Percentiles rank a stretch among this genome's conserved stretches.
Conservation (phyloP, 2,113 vertebrate species). For the Uria aalge region DNA sequence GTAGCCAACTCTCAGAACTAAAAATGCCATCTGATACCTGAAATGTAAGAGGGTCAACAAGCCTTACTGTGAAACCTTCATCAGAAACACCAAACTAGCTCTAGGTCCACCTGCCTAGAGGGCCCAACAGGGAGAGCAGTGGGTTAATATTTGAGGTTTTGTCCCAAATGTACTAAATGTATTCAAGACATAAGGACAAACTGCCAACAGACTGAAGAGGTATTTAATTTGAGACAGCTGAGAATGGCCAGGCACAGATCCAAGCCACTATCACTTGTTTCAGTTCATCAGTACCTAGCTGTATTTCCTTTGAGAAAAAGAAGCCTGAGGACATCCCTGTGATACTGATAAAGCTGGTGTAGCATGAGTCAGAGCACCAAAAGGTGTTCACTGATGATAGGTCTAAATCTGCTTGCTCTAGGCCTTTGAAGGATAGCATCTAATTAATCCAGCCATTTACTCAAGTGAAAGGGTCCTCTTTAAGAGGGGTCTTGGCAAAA, state of each 20-base stretch:
- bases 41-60: background rate
- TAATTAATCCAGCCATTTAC: slow-evolving; percentile 43
- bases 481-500: slow-evolving; percentile 23
- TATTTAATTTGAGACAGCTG: background rate
- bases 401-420: background rate
- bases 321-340: background rate
- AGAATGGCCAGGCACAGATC: background rate
- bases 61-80: background rate
- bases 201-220: background rate
- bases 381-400: background rate
- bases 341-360: background rate
- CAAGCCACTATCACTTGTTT: background rate
- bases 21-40: background rate
- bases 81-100: background rate
- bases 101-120: background rate
- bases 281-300: background rate
- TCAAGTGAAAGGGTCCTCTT: slow-evolving; percentile 21
- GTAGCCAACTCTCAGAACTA: background rate
- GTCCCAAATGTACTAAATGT: background rate
- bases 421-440: background rate
- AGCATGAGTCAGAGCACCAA: background rate
- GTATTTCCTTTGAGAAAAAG: background rate
- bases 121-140: background rate
- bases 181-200: background rate
- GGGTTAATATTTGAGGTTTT: background rate